Base-by-base conservation (phyloP, 2,113 vertebrate species). In the Neolamprologus modestus region DNA sequence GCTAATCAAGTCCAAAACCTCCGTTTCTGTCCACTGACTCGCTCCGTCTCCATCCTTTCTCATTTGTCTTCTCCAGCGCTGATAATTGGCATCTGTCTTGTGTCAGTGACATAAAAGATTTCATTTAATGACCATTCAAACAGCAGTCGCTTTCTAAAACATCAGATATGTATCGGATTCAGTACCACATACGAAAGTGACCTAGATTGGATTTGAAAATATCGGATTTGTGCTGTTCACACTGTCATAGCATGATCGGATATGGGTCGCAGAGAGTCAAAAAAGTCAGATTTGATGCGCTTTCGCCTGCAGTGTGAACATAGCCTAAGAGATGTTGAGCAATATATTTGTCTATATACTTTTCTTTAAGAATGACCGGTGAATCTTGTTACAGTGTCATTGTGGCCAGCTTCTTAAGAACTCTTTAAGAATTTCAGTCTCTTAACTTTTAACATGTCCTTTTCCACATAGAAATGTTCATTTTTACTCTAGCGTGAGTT, bases 401-500 rank as follows among this genome's bases (percentile, higher is more conserved):
- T 42, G 8, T 24, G 37, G 5, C 66, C 35, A 71, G 8, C 37
- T 71, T 71, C 1, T 2, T 76, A 47, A 76, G 21, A 47, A 11
- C 14, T 66, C 17, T 1, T 47, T 26, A 76, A 47, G 16, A 28
- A 47, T 1, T 76, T 50, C 16, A 28, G 16, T 76, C 24, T 50
- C 2, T 76, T 76, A 3, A 12, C 21, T 17, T 73, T 73, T 11
- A 73, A 45, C 21, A 47, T 47, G 24, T 76, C 3, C 6, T 28
- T 76, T 28, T 50, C 71, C 42, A 50, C 16, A 47, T 31, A 19
- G 24, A 50, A 9, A 8, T 42, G n/a, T 24, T 71, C 5, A 26
- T 11, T 53, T 82, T 42, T 61, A 28, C 33, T 59, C 21, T 45
- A 6, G 45, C 0, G 1, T 12, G 68, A 73, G 37, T 0, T 0